Conservation (phyloP, 2,888 invertebrate genomes). For the Acrobasis repandana region DNA sequence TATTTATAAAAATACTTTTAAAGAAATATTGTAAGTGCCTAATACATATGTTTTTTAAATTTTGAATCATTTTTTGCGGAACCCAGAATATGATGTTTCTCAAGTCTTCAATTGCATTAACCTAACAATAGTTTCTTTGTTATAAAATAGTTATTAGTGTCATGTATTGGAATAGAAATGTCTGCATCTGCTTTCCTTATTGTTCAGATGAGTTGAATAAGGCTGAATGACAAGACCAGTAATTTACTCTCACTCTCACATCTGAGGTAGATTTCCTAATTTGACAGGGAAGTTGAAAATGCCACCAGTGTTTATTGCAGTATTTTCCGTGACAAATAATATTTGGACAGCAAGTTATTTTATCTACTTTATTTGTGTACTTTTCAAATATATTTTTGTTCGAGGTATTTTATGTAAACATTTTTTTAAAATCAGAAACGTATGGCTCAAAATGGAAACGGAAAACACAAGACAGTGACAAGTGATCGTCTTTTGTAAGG, state of each 20-base stretch:
- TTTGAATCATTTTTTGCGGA: background rate
- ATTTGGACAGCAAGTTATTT: background rate
- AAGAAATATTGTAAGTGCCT: no score
- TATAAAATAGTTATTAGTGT: conserved; percentile 7
- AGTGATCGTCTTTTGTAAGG: no score
- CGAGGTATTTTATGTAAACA: no score
- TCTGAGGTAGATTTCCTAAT: background rate
- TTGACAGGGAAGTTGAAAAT: background rate
- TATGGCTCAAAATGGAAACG: no score
- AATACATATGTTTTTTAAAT: background rate
- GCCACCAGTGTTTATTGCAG: background rate
- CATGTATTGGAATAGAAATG: conserved; percentile 7
- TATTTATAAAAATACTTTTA: no score
- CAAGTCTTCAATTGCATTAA: background rate
- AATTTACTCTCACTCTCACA: background rate
- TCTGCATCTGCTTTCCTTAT: background rate
- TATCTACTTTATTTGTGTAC: no score
- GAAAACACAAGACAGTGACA: no score
- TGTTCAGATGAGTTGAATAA: background rate
- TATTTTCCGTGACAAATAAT: background rate
- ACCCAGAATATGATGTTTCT: conserved; percentile 3
- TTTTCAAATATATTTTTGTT: no score
- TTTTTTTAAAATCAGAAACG: no score
- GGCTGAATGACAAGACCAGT: background rate
- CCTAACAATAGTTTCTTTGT: conserved; percentile 16